Percentiles rank a stretch among this genome's conserved stretches.
phyloP scores from a whole-genome alignment of 1,140 invertebrate genomes.

The Varroa destructor region DNA sequence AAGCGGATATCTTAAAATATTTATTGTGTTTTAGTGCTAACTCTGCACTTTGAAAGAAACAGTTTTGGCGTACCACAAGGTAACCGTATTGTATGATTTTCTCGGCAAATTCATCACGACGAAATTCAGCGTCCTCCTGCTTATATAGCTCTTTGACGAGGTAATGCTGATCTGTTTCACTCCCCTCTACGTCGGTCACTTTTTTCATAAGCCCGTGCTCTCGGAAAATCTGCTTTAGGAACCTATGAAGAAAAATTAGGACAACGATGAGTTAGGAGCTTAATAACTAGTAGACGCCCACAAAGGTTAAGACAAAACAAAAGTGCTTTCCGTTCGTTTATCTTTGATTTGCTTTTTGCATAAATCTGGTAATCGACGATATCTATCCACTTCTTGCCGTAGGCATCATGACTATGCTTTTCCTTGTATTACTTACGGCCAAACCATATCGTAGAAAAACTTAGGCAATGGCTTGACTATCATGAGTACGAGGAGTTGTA shows the following conservation, averaged over 20 bases:
- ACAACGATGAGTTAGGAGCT: background rate
- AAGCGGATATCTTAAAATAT: too few relatives aligned
- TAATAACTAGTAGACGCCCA: background rate
- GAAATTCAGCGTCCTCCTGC: slow-evolving; percentile 41
- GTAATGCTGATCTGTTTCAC: slow-evolving; percentile 33
- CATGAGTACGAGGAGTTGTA: slow-evolving; percentile 42
- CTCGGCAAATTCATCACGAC: slow-evolving; percentile 42
- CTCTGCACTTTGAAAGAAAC: too few relatives aligned
- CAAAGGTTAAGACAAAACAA: background rate
- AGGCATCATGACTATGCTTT: too few relatives aligned
- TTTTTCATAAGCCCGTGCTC: slow-evolving; percentile 35
- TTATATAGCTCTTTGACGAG: slow-evolving; percentile 39
- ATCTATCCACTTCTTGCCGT: too few relatives aligned
- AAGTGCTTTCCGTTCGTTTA: background rate
- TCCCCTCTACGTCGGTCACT: slow-evolving; percentile 30
- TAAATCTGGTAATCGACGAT: too few relatives aligned
- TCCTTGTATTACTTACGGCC: slow-evolving; percentile 40
- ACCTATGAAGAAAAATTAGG: slow-evolving; percentile 33
- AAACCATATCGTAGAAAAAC: slow-evolving; percentile 39
- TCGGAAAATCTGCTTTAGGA: slow-evolving; percentile 36
- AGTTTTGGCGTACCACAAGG: slow-evolving; percentile 39
- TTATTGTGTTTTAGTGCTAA: too few relatives aligned
- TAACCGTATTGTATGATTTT: slow-evolving; percentile 44
- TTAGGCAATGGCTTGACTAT: slow-evolving; percentile 42
- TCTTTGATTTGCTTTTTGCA: background rate